Percentiles rank a stretch among this genome's conserved stretches.
Conservation (phyloP, 2,113 vertebrate genomes). For the Mystacornis crossleyi region DNA sequence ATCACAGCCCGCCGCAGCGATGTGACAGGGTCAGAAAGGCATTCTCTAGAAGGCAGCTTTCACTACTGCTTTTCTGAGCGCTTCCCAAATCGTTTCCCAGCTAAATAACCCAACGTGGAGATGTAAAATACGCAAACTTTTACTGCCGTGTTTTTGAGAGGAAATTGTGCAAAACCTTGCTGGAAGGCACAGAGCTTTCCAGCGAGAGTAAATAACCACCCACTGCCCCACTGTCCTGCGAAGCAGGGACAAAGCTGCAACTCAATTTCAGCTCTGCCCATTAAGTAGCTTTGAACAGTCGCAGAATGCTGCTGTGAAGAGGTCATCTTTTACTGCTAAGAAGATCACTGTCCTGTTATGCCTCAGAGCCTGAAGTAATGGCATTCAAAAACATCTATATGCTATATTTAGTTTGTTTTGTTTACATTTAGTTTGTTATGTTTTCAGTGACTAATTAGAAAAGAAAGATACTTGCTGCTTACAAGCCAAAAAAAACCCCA, state of each 20-base stretch:
- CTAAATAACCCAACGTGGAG: neutral
- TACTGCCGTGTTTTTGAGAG: neutral
- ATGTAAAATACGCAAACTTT: neutral
- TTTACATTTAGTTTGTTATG: neutral
- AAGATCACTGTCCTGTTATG: neutral
- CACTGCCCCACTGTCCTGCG: neutral
- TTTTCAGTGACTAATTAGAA: neutral
- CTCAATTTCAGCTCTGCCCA: neutral
- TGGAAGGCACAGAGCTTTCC: neutral
- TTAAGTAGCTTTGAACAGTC: neutral
- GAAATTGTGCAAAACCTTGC: neutral
- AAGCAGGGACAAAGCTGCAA: neutral
- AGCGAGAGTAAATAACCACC: neutral
- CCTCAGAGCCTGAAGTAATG: neutral
- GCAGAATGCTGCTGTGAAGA: neutral
- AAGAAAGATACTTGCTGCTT: neutral
- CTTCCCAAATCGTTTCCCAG: neutral
- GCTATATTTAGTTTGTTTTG: neutral
- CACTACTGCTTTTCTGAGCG: neutral
- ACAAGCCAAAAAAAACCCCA: neutral
- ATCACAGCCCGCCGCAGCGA: neutral
- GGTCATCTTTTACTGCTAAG: neutral
- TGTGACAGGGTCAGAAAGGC: neutral
- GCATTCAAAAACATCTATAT: neutral
- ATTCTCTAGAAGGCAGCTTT: neutral